Evolutionary conservation across 1,140 invertebrate genomes (phyloP), one percentile per base, ranked within the genome.

Genomic region (Drosophila ercepeae): DNA sequence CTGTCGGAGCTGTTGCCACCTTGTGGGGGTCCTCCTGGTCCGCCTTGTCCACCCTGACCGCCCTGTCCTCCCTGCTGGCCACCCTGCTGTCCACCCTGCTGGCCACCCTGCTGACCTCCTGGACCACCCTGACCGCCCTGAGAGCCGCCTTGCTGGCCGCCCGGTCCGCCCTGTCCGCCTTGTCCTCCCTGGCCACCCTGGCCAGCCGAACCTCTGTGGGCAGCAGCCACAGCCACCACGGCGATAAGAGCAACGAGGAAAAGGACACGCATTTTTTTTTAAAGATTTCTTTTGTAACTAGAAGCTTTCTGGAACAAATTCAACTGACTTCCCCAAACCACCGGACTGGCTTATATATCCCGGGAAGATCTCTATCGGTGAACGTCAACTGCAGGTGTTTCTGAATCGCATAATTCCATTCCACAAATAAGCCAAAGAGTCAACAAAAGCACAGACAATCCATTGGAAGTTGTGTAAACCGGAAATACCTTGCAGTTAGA

Each of bases 161-260:
- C 54, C 44, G 42, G 11, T 0, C 27, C 36, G 6, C 55, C 32
- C 13, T 21, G 51, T 1, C 29, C 54, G 0, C 54, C 9, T 1
- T 7, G 50, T 25, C 51, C 50, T n/a, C 36, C 36, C 1, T 3
- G 25, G 0, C 25, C 45, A 14, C 16, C 32, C 21, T 16, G 53
- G 4, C n/a, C n/a, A n/a, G n/a, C 53, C 41, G 58, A 27, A 0
- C 21, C 29, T 8, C 54, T 27, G 2, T 59, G 45, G 16, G 13
- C 55, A 13, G 46, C 8, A 1, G 21, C 45, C 21, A 65, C 18
- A n/a, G 61, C 61, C 21, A 65, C 61, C 53, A 65, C 7, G 25
- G 61, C 61, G n/a, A 65, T 25, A 11, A 65, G 53, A 18, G 45
- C 53, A 49, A 65, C 11, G 54, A 65, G 21, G 16, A 65, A 41